A percentile compares a stretch with the other conserved stretches of the same genome.
phyloP scores from a whole-genome alignment of 2,888 invertebrate genomes.

The Mythimna ferrago region DNA sequence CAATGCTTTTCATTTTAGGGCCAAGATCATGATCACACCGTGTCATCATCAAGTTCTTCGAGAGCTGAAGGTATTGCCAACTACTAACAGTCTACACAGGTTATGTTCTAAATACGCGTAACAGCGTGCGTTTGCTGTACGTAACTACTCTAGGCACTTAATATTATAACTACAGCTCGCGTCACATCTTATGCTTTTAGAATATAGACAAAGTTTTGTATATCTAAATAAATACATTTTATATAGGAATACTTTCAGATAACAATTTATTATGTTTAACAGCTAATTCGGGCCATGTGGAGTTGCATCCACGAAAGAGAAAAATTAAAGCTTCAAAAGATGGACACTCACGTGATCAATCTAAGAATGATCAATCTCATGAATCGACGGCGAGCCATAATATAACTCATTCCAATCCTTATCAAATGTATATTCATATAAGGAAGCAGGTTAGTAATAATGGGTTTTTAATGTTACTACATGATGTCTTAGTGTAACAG shows the following conservation, averaged over 20 bases:
- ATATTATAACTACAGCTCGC: background rate
- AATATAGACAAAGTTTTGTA: too few relatives aligned
- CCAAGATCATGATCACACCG: slow-evolving; percentile 76
- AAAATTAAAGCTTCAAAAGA: slow-evolving; percentile 96
- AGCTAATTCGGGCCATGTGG: slow-evolving; percentile 81
- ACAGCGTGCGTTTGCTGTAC: background rate
- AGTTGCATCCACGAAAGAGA: slow-evolving; percentile 96
- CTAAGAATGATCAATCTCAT: slow-evolving; percentile 74
- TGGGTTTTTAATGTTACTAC: background rate
- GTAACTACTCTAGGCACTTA: background rate
- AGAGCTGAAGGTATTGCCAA: slow-evolving; percentile 74
- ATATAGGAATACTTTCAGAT: background rate
- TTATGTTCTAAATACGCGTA: background rate
- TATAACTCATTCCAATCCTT: slow-evolving; percentile 97
- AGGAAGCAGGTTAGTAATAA: slow-evolving; percentile 94
- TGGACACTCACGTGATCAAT: slow-evolving; percentile 80
- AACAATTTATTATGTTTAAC: slow-evolving; percentile 7
- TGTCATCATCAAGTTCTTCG: slow-evolving; percentile 71
- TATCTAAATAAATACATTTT: too few relatives aligned
- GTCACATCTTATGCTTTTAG: background rate
- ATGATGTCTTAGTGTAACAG: background rate
- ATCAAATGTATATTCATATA: slow-evolving; percentile 97
- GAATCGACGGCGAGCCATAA: slow-evolving; percentile 84
- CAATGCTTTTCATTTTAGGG: slow-evolving; percentile 72
- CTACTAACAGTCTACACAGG: background rate